Conservation (phyloP, 2,113 vertebrate species). For the Junco hyemalis region DNA sequence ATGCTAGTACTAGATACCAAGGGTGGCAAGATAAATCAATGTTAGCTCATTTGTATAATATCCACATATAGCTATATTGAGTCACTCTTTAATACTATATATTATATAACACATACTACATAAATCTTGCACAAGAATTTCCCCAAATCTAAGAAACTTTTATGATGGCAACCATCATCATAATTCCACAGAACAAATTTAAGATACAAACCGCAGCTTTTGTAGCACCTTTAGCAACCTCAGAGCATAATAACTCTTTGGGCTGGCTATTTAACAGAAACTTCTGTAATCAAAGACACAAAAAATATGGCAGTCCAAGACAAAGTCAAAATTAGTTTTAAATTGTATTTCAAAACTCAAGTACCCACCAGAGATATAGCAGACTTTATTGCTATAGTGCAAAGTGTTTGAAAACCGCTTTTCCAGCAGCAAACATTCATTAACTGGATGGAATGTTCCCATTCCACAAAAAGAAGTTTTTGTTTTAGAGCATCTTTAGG, state of each 20-base stretch:
- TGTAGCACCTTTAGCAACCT: neutral
- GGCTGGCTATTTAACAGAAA: neutral
- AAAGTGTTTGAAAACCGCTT: constrained; percentile 12
- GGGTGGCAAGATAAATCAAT: neutral
- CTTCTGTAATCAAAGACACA: neutral
- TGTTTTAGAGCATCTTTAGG: neutral
- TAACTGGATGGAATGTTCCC: neutral
- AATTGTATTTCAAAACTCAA: neutral
- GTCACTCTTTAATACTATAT: neutral
- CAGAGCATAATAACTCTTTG: neutral
- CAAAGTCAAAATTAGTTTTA: neutral
- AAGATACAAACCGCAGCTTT: neutral
- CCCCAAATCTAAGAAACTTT: neutral
- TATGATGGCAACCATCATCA: neutral
- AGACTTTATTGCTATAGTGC: neutral
- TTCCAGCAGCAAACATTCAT: neutral
- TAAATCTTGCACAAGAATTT: neutral
- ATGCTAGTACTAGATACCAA: neutral
- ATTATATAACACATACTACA: neutral
- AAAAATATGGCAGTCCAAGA: neutral
- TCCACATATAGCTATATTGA: neutral
- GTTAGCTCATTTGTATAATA: neutral
- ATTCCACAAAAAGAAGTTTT: neutral
- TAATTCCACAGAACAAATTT: neutral
- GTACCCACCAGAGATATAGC: neutral